Evolutionary conservation across 2,797 vertebrate species (phyloP), one percentile per base, ranked within the genome.

Genomic region (Cyclura pinguis): DNA sequence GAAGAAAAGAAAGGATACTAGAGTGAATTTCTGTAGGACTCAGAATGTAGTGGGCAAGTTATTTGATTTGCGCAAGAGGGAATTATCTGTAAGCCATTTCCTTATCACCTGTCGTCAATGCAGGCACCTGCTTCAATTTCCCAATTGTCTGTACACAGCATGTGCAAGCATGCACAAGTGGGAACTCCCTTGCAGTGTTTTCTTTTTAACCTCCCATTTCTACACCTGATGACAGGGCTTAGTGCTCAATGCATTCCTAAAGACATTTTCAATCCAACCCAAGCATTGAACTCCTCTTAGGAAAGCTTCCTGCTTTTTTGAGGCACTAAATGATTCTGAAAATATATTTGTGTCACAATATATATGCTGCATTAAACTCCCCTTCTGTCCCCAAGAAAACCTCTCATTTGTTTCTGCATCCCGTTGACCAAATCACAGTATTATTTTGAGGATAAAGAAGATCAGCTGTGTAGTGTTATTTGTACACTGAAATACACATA

Each of bases 11-110:
- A 55, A 38, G 20, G 3, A 62, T 27, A 35, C 16, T 20, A 83
- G 57, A 83, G 18, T 62, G 55, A 83, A 83, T 83, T 62, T 62
- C 14, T 20, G n/a, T 50, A 27, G 24, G 8, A 18, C 16, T 72
- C 47, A 22, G 29, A 59, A 77, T 62, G 38, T 2, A 59, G 27
- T 84, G 90, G 64, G 69, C 47, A 5, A 85, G 77, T 84, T 84
- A 81, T 84, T 89, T 93, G 74, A 84, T 85, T 84, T 64, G 32
- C 78, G 74, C 10, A 76, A 92, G 81, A 91, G 81, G 29, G 90
- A 91, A 92, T 92, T 88, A 88, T 67, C 83, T 89, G 73, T 80
- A 92, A 18, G 32, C 90, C 74, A 22, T 29, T 74, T 64, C 20
- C 82, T 80, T 73, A 27, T 80, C 59, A 12, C n/a, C 27, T 74